Conservation (phyloP, 2,113 vertebrate species). For the Oreochromis niloticus region DNA sequence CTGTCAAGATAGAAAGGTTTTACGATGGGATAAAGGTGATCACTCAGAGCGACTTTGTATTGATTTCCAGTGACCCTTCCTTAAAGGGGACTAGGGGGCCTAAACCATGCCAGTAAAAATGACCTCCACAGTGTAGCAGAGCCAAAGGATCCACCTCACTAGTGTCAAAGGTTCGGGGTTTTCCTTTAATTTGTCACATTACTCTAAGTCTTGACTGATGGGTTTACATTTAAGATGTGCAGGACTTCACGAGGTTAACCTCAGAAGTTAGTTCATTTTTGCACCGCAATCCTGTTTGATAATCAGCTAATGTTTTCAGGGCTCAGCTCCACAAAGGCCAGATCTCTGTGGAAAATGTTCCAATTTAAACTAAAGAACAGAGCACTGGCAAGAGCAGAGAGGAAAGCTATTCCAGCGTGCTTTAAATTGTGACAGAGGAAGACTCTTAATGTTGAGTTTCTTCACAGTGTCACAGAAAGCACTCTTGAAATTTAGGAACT, state of each 20-base stretch:
- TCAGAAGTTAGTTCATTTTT: background rate
- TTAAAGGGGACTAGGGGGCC: background rate
- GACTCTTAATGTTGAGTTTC: background rate
- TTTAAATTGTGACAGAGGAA: background rate
- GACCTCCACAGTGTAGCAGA: background rate
- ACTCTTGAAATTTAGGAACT: background rate
- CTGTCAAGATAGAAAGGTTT: background rate
- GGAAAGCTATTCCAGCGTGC: background rate
- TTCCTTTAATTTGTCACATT: background rate
- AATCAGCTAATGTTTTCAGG: conserved; percentile 18
- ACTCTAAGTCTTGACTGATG: background rate
- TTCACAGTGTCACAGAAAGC: background rate
- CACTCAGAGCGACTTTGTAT: background rate
- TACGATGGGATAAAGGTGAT: background rate
- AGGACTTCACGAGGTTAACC: background rate
- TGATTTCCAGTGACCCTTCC: background rate
- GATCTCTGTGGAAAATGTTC: conserved; percentile 17
- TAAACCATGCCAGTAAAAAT: background rate
- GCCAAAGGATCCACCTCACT: background rate
- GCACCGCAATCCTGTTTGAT: background rate
- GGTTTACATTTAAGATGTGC: background rate
- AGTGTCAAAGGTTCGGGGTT: background rate
- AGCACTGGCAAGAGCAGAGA: background rate
- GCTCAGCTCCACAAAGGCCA: conserved; percentile 11
- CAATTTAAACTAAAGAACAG: conserved; percentile 18